A percentile compares a stretch with the other conserved stretches of the same genome.
These are phyloP conservation scores for Rhingia campestris DNA, from an alignment of 2,888 invertebrate species.

Conservation along the genomic window DNA sequence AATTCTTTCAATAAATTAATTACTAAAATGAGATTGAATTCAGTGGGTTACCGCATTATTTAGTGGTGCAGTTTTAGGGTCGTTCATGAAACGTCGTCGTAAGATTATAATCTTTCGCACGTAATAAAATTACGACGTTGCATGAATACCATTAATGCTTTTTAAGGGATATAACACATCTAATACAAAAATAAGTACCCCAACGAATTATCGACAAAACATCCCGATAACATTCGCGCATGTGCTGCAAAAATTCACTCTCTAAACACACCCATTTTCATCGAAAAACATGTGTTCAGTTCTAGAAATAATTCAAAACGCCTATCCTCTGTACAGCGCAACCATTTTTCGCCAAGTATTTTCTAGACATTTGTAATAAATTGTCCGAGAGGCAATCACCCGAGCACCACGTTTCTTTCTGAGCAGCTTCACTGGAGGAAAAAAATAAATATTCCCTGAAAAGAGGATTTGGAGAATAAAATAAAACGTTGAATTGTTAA, in stretches of 20 bases:
- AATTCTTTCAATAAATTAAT: no score
- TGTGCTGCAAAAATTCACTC: not conserved
- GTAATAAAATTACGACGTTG: no score
- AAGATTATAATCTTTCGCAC: no score
- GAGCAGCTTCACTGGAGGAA: slow-evolving; percentile 74
- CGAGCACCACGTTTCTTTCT: slow-evolving; percentile 75
- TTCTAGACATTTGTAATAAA: slow-evolving; percentile 68
- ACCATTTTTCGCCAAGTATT: slow-evolving; percentile 71
- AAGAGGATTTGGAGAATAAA: slow-evolving; percentile 2
- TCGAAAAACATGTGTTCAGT: slow-evolving; percentile 53
- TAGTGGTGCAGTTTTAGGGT: no score
- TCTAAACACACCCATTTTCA: slow-evolving; percentile 41
- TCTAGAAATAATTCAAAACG: slow-evolving; percentile 75
- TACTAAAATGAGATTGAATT: no score
- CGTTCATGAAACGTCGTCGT: no score
- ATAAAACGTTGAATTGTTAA: slow-evolving; percentile 27
- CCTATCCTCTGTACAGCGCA: slow-evolving; percentile 32
- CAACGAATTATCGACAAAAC: slow-evolving; percentile 3
- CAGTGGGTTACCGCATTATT: no score
- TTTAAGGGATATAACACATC: no score
- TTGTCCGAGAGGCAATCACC: slow-evolving; percentile 56
- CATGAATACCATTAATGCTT: no score
- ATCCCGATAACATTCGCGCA: not conserved
- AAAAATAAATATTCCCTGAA: slow-evolving; percentile 61
- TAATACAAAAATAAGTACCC: no score